Percentiles rank a stretch among this genome's conserved stretches.
phyloP scores from a whole-genome alignment of 2,888 invertebrate genomes.

The Spialia ferax region DNA sequence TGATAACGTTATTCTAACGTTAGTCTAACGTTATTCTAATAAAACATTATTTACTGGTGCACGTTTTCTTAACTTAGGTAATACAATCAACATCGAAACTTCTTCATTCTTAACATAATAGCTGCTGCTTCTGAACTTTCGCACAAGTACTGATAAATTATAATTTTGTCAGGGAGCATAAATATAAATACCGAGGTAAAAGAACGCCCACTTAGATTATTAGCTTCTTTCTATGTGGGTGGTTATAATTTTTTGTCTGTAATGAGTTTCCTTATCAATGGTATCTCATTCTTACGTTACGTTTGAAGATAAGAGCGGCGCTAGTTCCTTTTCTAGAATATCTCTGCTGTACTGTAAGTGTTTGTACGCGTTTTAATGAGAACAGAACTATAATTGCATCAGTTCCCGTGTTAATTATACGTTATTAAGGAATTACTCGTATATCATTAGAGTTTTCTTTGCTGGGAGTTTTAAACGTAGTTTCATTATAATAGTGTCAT shows the following conservation, averaged over 20 bases:
- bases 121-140: too few species aligned
- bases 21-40: too few species aligned
- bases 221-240: background rate
- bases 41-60: too few species aligned
- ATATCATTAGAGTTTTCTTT: background rate
- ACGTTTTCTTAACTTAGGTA: too few species aligned
- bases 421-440: background rate
- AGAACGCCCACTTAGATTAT: background rate
- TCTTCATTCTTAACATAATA: too few species aligned
- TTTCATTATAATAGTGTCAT: background rate
- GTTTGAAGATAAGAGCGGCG: background rate
- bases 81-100: too few species aligned
- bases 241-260: background rate
- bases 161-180: too few species aligned
- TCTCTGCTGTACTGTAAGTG: background rate
- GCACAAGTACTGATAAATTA: too few species aligned
- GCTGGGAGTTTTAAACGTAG: background rate
- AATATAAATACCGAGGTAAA: too few species aligned
- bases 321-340: conserved; percentile 7
- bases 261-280: background rate
- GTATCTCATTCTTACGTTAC: conserved; percentile 1
- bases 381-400: background rate
- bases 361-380: background rate
- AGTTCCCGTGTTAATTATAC: background rate
- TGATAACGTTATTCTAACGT: too few species aligned